Conservation (phyloP, 2,113 vertebrate genomes). For the Xerus inauris region DNA sequence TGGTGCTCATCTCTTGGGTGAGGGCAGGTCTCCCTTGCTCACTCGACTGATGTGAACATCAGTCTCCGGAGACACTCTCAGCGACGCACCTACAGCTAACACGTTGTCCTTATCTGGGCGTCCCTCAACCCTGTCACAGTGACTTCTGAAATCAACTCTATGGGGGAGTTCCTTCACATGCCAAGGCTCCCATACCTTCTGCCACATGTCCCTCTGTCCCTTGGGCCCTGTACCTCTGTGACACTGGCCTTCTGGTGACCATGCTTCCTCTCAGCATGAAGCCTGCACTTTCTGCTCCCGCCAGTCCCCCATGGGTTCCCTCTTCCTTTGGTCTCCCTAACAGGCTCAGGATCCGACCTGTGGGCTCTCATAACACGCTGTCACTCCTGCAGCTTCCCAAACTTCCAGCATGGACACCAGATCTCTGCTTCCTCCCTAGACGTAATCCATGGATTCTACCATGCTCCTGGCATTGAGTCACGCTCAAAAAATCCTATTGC, state of each 20-base stretch:
- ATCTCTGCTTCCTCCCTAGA: fast-evolving
- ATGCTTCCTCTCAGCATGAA: background rate
- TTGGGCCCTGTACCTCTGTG: background rate
- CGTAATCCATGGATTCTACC: fast-evolving
- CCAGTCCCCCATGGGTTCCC: no score
- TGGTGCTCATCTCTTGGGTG: fast-evolving
- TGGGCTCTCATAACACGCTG: fast-evolving
- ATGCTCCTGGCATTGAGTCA: fast-evolving
- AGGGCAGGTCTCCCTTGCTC: background rate
- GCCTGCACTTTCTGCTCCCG: background rate
- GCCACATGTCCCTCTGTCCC: background rate
- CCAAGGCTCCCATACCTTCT: background rate
- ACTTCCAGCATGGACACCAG: no score
- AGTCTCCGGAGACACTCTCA: no score
- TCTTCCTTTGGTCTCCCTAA: background rate
- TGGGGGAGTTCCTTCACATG: fast-evolving
- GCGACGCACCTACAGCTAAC: background rate
- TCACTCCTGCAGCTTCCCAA: fast-evolving
- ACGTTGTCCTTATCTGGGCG: background rate
- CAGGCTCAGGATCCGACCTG: no score
- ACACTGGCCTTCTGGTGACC: background rate
- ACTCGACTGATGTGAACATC: no score
- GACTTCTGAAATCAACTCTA: background rate
- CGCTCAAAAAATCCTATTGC: background rate
- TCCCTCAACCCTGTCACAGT: background rate